These are phyloP conservation scores for Calliopum simillimum DNA, from an alignment of 2,888 invertebrate species.

Conservation along the genomic window DNA sequence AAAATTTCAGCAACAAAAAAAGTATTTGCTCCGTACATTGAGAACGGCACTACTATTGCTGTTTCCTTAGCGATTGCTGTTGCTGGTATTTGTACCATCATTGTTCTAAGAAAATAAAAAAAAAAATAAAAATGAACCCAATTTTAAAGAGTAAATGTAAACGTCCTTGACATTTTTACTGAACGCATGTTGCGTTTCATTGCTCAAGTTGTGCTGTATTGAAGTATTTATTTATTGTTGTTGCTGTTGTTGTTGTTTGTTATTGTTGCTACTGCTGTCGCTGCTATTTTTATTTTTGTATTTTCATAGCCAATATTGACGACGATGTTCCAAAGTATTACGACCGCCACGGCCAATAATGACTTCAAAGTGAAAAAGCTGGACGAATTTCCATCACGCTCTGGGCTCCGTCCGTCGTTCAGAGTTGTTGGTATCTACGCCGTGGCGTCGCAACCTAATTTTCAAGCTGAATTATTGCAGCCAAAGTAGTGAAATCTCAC, in stretches of 20 bases:
- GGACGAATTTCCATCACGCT: no score
- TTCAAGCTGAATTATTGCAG: slow-evolving; percentile 20
- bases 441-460: slow-evolving; percentile 9
- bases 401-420: no score
- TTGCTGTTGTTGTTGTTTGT: not conserved
- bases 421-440: not conserved
- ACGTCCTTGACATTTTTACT: slow-evolving; percentile 54
- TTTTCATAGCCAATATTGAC: no score
- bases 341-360: no score
- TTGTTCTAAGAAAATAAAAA: not conserved
- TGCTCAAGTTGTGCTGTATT: slow-evolving; percentile 38
- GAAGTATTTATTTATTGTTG: slow-evolving; percentile 41
- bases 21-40: no score
- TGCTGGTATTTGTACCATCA: no score
- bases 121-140: not conserved
- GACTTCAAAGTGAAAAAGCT: no score
- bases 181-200: slow-evolving; percentile 34
- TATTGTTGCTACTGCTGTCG: not conserved
- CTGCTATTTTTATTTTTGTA: not conserved
- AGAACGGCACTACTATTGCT: no score
- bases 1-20: no score
- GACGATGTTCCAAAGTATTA: no score
- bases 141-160: slow-evolving; percentile 53
- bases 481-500: no score
- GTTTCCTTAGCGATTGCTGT: no score